Evolutionary conservation across 1,140 invertebrate species (phyloP).

Genomic region (silkworm (Bombyx mori)): DNA sequence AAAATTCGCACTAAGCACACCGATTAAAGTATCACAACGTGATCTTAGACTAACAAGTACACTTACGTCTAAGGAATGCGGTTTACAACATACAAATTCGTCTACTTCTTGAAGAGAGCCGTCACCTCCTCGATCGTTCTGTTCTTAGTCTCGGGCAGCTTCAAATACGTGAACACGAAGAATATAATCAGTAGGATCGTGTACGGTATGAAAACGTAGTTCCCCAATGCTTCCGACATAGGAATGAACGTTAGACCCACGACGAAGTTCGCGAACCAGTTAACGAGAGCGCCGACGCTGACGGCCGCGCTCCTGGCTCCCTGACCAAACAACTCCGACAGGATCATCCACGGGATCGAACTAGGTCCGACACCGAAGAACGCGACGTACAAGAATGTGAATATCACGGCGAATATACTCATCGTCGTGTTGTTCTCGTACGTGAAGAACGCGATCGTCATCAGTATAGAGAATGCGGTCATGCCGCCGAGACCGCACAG

Average conservation of each 20-base stretch:
- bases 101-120: conserved; percentile 79
- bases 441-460: conserved; percentile 82
- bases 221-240: conserved; percentile 84
- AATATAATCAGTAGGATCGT: conserved; percentile 93
- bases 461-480: conserved; percentile 93
- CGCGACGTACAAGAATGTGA: conserved; percentile 90
- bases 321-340: conserved; percentile 95
- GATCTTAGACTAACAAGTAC: conserved; percentile 17
- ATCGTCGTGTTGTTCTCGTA: conserved; percentile 72
- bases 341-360: conserved; percentile 98
- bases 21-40: conserved; percentile 30
- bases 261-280: conserved; percentile 96
- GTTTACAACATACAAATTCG: conserved; percentile 14
- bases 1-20: too few species aligned
- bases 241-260: conserved; percentile 91
- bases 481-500: conserved; percentile 91
- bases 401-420: conserved; percentile 84
- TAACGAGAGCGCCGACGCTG: conserved; percentile 93
- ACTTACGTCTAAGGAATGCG: conserved; percentile 45
- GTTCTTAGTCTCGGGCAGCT: conserved; percentile 98
- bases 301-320: conserved; percentile 93
- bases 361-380: conserved; percentile 95
- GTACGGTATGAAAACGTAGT: conserved; percentile 97
- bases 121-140: conserved; percentile 97
- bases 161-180: conserved; percentile 97